Base-by-base conservation (phyloP, 2,797 vertebrate genomes). In the Cuniculus paca region DNA sequence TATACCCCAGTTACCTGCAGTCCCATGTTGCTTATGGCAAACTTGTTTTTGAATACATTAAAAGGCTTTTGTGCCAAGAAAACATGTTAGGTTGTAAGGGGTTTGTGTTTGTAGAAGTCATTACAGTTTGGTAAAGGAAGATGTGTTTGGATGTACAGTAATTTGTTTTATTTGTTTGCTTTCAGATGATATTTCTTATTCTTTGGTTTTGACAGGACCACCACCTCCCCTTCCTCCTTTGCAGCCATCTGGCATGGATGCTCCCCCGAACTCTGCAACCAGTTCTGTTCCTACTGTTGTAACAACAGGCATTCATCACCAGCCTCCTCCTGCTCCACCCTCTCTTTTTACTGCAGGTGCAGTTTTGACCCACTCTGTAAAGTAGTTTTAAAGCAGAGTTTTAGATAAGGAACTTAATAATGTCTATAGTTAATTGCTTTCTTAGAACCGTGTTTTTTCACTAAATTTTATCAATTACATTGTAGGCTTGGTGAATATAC, bases 261-360 rank as follows among this genome's bases (percentile, higher is more conserved):
- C 98, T 61, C 99, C 99, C 88, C 99, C 99, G 86, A 99, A 99
- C 96, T 99, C 99, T 94, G 99, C 99, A 94, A 99, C 99, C 96
- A 99, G 99, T 98, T 99, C 99, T 56, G 99, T 99, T 97, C 99
- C 99, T 96, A 99, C 99, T 83, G 99, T 99, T 81, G 99, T 99
- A 96, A 99, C 99, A 31, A 99, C 99, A 34, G 99, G 99, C 95
- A 99, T 99, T 98, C 99, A 99, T 95, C 99, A 99, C 93, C 99
- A 99, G 56, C 98, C 99, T 77, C 99, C 99, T 80, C 99, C 99
- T 98, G 98, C 98, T 92, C 98, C 99, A 17, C 99, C 98, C 31
- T 99, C 99, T 83, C 99, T 99, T 90, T 99, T 99, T 97, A 98
- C 98, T 91, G 97, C 99, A 94, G 99, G 99, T 99, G 97, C 97